A percentile compares a stretch with the other conserved stretches of the same genome.
phyloP scores from a whole-genome alignment of 1,140 invertebrate genomes.

The Panulirus ornatus region DNA sequence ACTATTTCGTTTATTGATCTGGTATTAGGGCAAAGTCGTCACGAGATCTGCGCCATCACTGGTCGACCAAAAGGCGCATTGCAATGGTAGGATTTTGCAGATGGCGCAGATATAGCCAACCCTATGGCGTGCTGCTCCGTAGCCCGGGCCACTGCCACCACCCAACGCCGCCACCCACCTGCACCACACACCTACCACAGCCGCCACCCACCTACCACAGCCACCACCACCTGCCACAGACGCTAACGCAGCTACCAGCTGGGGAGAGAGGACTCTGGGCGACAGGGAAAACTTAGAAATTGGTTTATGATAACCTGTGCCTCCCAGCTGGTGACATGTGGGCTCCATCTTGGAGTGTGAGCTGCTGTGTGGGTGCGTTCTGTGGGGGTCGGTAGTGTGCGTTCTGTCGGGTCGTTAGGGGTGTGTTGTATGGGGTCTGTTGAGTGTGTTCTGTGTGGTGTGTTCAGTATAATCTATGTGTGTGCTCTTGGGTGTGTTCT shows the following conservation, averaged over 20 bases:
- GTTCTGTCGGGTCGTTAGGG: too few species aligned
- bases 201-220: too few species aligned
- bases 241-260: constrained; percentile 23
- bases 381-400: too few species aligned
- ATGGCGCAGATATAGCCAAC: constrained; percentile 8
- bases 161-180: constrained; percentile 6
- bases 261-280: constrained; percentile 1
- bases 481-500: too few species aligned
- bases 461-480: too few species aligned
- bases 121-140: not conserved
- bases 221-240: constrained; percentile 14
- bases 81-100: constrained; percentile 51
- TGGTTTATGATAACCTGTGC: constrained; percentile 10
- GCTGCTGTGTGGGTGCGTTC: not conserved
- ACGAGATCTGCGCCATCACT: constrained; percentile 62
- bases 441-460: constrained; percentile 8
- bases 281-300: not conserved
- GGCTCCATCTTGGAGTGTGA: not conserved
- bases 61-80: constrained; percentile 29
- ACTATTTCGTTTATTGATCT: constrained; percentile 71
- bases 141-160: too few species aligned
- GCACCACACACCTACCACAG: too few species aligned
- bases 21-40: constrained; percentile 22
- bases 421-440: too few species aligned
- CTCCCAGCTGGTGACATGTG: not conserved